Evolutionary conservation across 2,888 invertebrate species (phyloP), one percentile per base, ranked within the genome.

Genomic region (Slavum lentiscoides): DNA sequence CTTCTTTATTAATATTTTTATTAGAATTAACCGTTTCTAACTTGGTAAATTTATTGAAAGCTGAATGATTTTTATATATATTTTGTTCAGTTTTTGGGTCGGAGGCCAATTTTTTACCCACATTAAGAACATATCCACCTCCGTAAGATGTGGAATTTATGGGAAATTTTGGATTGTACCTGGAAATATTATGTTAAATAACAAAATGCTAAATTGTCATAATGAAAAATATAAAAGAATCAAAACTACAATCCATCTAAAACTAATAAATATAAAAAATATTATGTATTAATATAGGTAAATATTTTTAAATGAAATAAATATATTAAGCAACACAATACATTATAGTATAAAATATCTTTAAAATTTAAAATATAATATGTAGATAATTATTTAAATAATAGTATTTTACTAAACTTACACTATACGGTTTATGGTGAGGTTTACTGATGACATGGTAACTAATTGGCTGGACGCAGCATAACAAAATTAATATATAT

Each of bases 401-500:
- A 69, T 53, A 68, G 23, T 30, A 55, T 55, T 66, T 55, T 37
- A 55, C 58, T 86, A 87, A 89, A 94, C 94, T 94, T 94, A 94
- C 94, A 93, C 93, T 89, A 94, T 94, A 90, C 94, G 91, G 92
- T 94, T 93, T 90, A 94, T 91, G 89, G 93, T 92, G 89, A 94
- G 92, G 91, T 94, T 94, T 91, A 94, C 94, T 89, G 94, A 92
- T 88, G 94, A 94, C 89, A 94, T 92, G 89, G 93, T 94, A 92
- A 92, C 93, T 91, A 94, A 93, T 91, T 94, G 93, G 92, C 94
- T 94, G 92, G 86, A 90, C 73, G 83, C 74, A 77, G 82, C 83
- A 83, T 68, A 83, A 82, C 83, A 77, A 83, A 80, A n/a, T 59
- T 82, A 82, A 83, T 76, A 69, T 82, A 82, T 67, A 83, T 81